Base-by-base conservation (phyloP, 1,140 invertebrate genomes). In the Doryteuthis pealeii region DNA sequence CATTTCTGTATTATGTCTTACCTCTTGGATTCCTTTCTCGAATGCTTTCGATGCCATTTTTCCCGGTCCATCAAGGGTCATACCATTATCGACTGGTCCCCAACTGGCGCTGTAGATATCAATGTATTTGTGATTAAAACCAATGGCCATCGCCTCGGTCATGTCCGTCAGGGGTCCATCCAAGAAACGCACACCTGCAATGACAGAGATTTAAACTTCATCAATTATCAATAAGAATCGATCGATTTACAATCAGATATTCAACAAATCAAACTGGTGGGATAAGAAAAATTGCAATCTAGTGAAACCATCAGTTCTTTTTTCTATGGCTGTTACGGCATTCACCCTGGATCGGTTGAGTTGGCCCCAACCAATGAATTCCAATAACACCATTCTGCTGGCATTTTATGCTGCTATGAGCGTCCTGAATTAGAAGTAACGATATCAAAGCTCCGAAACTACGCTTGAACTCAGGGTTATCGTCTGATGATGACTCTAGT, bases 81-180 rank as follows among this genome's bases (percentile, higher is more conserved):
- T 90, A 0, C 96, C 96, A 86, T 97, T 92, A 85, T 97, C 95
- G 31, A 81, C 83, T n/a, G 87, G 87, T 5, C 97, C 98, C 98
- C 98, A 99, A 6, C 94, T 97, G 0, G 98, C 97, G 83, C 95
- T 97, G 88, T 99, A 99, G 80, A 99, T 98, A 86, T 99, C 95
- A 69, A 99, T 96, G 86, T 99, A 95, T 83, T 99, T 93, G 31
- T 94, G 94, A 87, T 98, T 98, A 68, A 97, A 91, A 70, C 94
- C 95, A 4, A 99, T 89, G 0, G 96, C 96, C 73, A 94, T 90
- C 0, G 96, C 98, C 89, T 99, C 98, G 15, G 99, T 94, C 0
- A 94, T 94, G 89, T 99, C 98, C 0, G 97, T 99, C 10, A 99
- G 96, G 82, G 96, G 94, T 32, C 97, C 98, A 84, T 99, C 97